These are phyloP conservation scores for Periplaneta americana DNA, from an alignment of 1,140 invertebrate species.

Conservation along the genomic window DNA sequence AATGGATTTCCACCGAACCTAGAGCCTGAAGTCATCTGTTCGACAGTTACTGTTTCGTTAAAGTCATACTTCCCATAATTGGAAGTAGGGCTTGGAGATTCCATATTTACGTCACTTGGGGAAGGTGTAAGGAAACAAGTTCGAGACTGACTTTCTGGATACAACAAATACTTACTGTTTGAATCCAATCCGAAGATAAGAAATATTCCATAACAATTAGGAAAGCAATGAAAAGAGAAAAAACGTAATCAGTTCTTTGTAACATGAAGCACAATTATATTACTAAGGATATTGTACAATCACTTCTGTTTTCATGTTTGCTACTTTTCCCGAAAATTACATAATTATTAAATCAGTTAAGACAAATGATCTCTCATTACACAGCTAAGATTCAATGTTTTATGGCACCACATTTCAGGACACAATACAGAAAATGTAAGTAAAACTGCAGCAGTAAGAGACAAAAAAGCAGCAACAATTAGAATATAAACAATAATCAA, in stretches of 20 bases:
- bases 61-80: background rate
- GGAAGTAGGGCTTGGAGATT: slow-evolving; percentile 38
- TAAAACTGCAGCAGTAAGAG: too few relatives aligned
- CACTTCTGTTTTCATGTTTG: too few relatives aligned
- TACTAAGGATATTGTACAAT: too few relatives aligned
- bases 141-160: slow-evolving; percentile 24
- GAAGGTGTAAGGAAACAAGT: slow-evolving; percentile 44
- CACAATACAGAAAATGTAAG: too few relatives aligned
- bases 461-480: too few relatives aligned
- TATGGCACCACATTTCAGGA: too few relatives aligned
- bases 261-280: too few relatives aligned
- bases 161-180: slow-evolving; percentile 39
- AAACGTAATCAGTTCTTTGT: background rate
- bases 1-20: slow-evolving; percentile 31
- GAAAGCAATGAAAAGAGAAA: background rate
- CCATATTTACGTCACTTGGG: slow-evolving; percentile 47
- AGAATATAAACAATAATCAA: too few relatives aligned
- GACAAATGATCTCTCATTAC: too few relatives aligned
- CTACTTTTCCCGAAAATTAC: too few relatives aligned
- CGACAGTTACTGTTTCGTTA: background rate
- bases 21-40: slow-evolving; percentile 28
- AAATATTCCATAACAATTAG: background rate
- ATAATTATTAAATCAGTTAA: too few relatives aligned
- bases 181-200: background rate
- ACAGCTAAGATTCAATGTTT: too few relatives aligned